These are phyloP conservation scores for Orchesellides sinensis DNA, from an alignment of 2,888 invertebrate species.

Conservation along the genomic window DNA sequence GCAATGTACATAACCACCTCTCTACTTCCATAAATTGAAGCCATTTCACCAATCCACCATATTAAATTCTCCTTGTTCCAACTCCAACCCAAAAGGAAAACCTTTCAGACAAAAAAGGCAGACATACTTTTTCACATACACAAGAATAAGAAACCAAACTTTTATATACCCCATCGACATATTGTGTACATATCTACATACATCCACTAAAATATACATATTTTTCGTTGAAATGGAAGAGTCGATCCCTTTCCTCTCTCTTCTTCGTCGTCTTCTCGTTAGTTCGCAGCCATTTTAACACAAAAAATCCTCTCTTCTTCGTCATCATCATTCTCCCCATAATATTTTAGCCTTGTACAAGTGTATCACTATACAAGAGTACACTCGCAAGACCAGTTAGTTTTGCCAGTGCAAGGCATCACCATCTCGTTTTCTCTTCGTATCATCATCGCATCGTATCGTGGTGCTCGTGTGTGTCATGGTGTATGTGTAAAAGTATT, in stretches of 20 bases:
- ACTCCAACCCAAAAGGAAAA: not conserved
- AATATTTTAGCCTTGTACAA: not conserved
- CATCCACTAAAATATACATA: conserved; percentile 2
- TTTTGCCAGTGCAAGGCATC: conserved; percentile 23
- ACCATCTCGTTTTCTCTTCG: conserved; percentile 6
- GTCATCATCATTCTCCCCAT: conserved; percentile 24
- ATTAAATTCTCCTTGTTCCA: not conserved
- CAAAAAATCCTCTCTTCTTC: conserved; percentile 15
- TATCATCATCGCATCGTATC: conserved; percentile 7
- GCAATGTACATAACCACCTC: too few relatives aligned
- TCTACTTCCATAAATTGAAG: conserved; percentile 20
- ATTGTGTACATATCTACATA: not conserved
- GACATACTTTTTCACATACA: not conserved
- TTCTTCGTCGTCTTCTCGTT: not conserved
- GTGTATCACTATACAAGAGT: too few relatives aligned
- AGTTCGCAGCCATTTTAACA: too few relatives aligned
- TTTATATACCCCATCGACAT: not conserved
- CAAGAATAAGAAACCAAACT: not conserved
- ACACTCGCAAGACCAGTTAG: too few relatives aligned
- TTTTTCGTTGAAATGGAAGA: conserved; percentile 43
- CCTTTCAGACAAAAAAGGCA: not conserved
- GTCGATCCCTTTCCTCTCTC: conserved; percentile 41
- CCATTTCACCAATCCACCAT: not conserved
- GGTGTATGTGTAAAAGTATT: too few relatives aligned
- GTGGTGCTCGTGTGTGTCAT: conserved; percentile 39